These are phyloP conservation scores for Desmodus rotundus DNA, from an alignment of 2,113 vertebrate species.

Conservation along the genomic window DNA sequence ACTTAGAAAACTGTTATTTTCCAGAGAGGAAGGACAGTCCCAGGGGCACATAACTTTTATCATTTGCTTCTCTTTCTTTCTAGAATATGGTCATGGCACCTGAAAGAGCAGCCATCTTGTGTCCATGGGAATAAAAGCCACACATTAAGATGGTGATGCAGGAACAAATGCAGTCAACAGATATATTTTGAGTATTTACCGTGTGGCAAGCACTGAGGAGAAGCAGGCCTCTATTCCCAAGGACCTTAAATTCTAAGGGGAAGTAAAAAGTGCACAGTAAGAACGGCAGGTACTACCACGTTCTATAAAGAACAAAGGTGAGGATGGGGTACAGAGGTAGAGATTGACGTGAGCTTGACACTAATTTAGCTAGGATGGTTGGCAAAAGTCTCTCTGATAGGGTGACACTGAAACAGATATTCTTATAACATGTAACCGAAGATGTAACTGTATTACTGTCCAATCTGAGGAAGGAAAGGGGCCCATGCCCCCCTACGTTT, in stretches of 20 bases:
- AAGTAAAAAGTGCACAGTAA: neutral
- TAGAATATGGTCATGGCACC: neutral
- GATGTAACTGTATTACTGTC: neutral
- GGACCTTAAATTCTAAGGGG: neutral
- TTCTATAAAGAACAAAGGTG: neutral
- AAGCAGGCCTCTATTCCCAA: neutral
- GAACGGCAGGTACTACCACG: neutral
- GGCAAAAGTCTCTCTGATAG: neutral
- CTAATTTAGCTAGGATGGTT: neutral
- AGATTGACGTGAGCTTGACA: neutral
- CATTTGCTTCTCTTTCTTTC: neutral
- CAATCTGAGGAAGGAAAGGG: neutral
- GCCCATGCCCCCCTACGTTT: fast-evolving
- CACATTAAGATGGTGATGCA: too few relatives aligned
- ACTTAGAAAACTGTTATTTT: neutral
- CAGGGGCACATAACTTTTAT: neutral
- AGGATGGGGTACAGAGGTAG: neutral
- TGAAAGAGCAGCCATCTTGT: neutral
- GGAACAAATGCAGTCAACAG: neutral
- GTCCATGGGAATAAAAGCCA: neutral
- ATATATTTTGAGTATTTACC: neutral
- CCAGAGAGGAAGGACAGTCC: neutral
- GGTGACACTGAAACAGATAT: neutral
- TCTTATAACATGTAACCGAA: neutral
- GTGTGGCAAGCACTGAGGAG: neutral